Conservation (phyloP, 2,113 vertebrate species). For the Numenius arquata region DNA sequence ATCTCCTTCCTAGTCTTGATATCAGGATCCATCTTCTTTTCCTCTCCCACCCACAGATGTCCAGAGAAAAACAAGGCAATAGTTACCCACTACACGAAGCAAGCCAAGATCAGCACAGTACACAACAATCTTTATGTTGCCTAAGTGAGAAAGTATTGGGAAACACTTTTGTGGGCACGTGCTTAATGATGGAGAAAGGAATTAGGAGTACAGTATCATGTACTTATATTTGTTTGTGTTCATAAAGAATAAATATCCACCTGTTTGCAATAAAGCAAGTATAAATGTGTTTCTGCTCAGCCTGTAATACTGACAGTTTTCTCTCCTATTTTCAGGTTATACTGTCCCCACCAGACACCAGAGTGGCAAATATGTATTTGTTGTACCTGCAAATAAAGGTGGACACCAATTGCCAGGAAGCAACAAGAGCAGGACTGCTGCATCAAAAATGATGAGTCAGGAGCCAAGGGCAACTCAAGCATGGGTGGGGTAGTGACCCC, state of each 20-base stretch:
- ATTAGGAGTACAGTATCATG: not conserved
- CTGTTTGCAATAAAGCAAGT: not conserved
- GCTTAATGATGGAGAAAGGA: not conserved
- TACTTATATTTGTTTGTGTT: not conserved
- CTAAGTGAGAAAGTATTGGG: not conserved
- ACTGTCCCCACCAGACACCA: not conserved
- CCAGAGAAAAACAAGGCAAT: not conserved
- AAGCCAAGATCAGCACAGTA: not conserved
- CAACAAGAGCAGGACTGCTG: not conserved
- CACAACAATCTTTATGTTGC: not conserved
- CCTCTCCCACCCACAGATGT: not conserved
- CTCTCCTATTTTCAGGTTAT: not conserved
- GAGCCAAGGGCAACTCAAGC: not conserved
- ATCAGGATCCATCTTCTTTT: not conserved
- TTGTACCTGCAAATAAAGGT: not conserved
- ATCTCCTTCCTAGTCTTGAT: not conserved
- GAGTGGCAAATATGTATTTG: not conserved
- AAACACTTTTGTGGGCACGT: not conserved
- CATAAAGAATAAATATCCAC: not conserved
- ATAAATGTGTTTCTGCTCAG: not conserved
- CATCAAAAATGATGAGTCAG: not conserved
- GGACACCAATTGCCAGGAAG: not conserved
- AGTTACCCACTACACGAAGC: not conserved
- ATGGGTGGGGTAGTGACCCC: not conserved
- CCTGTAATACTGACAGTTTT: not conserved